Conservation (phyloP, 2,113 vertebrate genomes). For the Anser cygnoides region DNA sequence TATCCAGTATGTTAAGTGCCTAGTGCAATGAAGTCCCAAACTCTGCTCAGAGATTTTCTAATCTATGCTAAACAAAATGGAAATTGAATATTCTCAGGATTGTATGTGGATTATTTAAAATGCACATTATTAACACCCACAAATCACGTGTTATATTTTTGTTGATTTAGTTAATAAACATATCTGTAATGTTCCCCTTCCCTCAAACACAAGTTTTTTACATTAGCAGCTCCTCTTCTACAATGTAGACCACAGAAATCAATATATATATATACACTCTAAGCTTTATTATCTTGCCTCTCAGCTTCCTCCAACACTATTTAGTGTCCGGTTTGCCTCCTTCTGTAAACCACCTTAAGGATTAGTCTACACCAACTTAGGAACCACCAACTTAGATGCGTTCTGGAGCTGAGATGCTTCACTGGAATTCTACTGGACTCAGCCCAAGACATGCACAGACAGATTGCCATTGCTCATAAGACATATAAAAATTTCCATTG, state of each 20-base stretch:
- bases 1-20: neutral
- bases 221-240: neutral
- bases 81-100: neutral
- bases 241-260: neutral
- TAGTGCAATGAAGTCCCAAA: accelerated
- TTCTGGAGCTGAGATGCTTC: neutral
- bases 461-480: neutral
- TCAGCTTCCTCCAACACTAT: accelerated
- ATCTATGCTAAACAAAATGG: neutral
- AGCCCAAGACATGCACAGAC: neutral
- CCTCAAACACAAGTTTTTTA: neutral
- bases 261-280: neutral
- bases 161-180: neutral
- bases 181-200: neutral
- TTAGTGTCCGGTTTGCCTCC: neutral
- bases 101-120: neutral
- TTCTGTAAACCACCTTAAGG: neutral
- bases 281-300: neutral
- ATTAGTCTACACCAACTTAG: neutral
- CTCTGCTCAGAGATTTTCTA: neutral
- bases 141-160: neutral
- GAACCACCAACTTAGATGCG: neutral
- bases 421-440: neutral
- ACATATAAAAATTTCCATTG: neutral
- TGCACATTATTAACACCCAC: neutral